Percentiles rank a stretch among this genome's conserved stretches.
phyloP scores from a whole-genome alignment of 2,888 invertebrate species.

The Neria commutata region DNA sequence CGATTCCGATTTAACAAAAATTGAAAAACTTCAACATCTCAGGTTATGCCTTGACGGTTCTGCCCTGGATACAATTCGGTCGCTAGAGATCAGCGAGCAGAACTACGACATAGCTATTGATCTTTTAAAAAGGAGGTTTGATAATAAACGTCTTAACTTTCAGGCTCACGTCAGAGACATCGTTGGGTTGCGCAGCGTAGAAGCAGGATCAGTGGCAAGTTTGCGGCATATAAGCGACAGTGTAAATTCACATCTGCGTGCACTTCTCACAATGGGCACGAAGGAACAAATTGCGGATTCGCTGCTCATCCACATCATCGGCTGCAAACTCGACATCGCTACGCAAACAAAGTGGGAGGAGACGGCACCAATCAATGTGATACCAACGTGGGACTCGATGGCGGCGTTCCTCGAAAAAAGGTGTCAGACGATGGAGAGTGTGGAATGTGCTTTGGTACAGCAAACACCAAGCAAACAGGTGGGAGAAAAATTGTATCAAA shows the following conservation, averaged over 20 bases:
- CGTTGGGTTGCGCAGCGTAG: constrained; percentile 16
- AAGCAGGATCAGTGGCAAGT: constrained; percentile 15
- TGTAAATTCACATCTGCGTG: constrained; percentile 21
- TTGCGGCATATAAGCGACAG: constrained; percentile 24
- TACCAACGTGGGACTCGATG: constrained; percentile 21
- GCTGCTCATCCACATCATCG: constrained; percentile 18
- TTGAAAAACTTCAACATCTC: constrained; percentile 28
- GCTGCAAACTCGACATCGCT: constrained; percentile 15
- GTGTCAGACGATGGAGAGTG: constrained; percentile 18
- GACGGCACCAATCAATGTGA: constrained; percentile 6
- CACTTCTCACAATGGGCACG: constrained; percentile 21
- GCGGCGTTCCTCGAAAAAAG: constrained; percentile 17
- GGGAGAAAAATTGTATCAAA: constrained; percentile 11
- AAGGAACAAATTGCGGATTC: constrained; percentile 23
- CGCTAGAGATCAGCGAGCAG: constrained; percentile 22
- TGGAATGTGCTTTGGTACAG: constrained; percentile 11
- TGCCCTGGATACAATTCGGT: constrained; percentile 24
- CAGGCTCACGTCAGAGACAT: constrained; percentile 24
- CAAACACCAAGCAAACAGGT: constrained; percentile 20
- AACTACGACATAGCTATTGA: constrained; percentile 27
- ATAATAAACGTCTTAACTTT: constrained; percentile 24
- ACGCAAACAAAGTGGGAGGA: constrained; percentile 24
- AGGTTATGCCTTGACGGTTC: constrained; percentile 14
- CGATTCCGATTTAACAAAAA: constrained; percentile 16
- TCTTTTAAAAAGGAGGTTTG: constrained; percentile 22